These are phyloP conservation scores for Diabrotica balteata DNA, from an alignment of 2,888 invertebrate genomes.

Conservation along the genomic window DNA sequence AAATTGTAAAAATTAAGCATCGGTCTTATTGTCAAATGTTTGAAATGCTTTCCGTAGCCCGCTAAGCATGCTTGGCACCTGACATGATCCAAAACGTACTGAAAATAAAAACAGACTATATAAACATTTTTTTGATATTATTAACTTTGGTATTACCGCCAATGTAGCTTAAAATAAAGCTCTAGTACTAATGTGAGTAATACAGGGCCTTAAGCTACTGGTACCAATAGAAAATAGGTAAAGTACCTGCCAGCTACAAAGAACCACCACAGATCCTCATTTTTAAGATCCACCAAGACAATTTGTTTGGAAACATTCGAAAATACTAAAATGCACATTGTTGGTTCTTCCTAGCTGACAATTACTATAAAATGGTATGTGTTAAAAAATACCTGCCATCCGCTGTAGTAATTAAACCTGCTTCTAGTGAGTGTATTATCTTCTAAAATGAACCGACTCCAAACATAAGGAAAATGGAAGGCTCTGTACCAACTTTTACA, in stretches of 20 bases:
- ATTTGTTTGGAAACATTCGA: too few species aligned
- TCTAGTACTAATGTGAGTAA: too few species aligned
- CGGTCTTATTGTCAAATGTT: constrained; percentile 73
- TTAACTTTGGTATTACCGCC: neutral
- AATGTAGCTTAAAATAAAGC: too few species aligned
- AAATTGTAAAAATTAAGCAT: constrained; percentile 81
- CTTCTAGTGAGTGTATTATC: constrained; percentile 77
- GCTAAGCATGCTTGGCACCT: constrained; percentile 75
- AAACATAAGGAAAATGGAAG: constrained; percentile 77
- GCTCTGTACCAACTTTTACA: constrained; percentile 71
- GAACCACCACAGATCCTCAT: too few species aligned
- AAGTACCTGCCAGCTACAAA: too few species aligned
- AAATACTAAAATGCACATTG: too few species aligned
- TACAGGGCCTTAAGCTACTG: too few species aligned
- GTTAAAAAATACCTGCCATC: constrained; percentile 69
- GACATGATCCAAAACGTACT: constrained; percentile 77
- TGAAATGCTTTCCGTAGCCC: constrained; percentile 71
- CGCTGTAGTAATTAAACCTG: constrained; percentile 81
- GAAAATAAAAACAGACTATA: constrained; percentile 45
- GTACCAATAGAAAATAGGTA: too few species aligned
- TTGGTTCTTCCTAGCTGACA: too few species aligned
- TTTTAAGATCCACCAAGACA: too few species aligned
- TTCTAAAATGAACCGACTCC: constrained; percentile 75
- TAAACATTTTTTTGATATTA: neutral
- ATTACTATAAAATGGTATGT: too few species aligned